Evolutionary conservation across 2,797 vertebrate genomes (phyloP).

Genomic region (Labroides dimidiatus): DNA sequence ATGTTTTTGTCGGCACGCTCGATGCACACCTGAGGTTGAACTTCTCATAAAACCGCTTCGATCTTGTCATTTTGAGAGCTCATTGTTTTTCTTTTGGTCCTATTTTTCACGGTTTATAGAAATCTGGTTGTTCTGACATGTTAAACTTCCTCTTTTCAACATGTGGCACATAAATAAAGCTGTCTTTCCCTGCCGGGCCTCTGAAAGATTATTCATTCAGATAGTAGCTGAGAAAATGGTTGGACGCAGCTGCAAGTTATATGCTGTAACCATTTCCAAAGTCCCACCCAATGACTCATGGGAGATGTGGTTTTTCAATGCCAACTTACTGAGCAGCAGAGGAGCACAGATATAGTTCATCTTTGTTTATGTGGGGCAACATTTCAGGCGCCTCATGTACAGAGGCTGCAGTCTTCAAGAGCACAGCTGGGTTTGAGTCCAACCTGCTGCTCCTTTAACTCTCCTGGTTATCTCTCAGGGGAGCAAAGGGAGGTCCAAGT

Average conservation of each 20-base stretch:
- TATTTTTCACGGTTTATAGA: not conserved
- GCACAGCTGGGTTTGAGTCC: too few species aligned
- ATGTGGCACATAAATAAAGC: not conserved
- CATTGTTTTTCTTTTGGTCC: not conserved
- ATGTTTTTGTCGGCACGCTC: not conserved
- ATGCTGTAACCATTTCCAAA: not conserved
- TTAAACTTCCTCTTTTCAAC: not conserved
- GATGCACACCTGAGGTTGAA: too few species aligned
- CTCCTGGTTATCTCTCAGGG: too few species aligned
- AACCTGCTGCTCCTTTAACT: too few species aligned
- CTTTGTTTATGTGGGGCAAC: not conserved
- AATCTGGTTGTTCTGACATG: not conserved
- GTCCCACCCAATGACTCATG: constrained; percentile 20
- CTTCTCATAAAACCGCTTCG: too few species aligned
- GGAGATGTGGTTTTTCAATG: not conserved
- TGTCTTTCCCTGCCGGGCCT: not conserved
- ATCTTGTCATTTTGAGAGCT: too few species aligned
- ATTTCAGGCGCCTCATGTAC: too few species aligned
- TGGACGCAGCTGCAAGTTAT: not conserved
- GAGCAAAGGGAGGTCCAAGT: too few species aligned
- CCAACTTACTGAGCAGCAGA: constrained; percentile 2
- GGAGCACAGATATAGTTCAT: not conserved
- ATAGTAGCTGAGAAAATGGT: not conserved
- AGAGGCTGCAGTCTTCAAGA: too few species aligned
- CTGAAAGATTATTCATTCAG: not conserved